A percentile compares a stretch with the other conserved stretches of the same genome.
Evolutionary conservation across 2,888 invertebrate species (phyloP).

Genomic region (Patella ulyssiponensis): DNA sequence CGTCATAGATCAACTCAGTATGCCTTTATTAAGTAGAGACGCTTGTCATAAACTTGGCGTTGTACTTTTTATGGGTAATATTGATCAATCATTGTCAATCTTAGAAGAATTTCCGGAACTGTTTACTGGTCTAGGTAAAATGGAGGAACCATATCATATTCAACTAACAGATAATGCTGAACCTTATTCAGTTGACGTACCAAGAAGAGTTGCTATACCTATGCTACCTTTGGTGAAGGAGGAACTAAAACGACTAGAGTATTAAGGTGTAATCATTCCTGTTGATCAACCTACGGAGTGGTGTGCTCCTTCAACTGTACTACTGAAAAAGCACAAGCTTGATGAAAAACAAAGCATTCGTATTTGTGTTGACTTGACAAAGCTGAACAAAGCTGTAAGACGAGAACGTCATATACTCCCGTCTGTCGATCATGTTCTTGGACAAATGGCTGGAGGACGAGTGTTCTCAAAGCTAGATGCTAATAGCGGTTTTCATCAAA

Average conservation of each 20-base stretch:
- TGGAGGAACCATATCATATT: constrained; percentile 6
- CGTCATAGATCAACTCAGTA: not conserved
- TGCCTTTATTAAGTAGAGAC: constrained; percentile 5
- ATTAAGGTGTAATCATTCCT: not conserved
- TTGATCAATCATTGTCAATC: not conserved
- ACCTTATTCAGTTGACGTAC: constrained; percentile 14
- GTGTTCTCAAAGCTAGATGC: constrained; percentile 24
- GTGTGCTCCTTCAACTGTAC: not conserved
- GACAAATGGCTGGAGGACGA: not conserved
- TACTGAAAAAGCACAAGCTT: not conserved
- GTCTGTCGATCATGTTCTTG: not conserved
- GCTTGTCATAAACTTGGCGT: constrained; percentile 15
- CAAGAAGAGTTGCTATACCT: constrained; percentile 21
- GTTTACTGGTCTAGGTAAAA: constrained; percentile 21
- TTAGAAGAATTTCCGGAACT: constrained; percentile 23
- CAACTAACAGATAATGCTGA: not conserved
- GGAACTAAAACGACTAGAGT: constrained; percentile 3
- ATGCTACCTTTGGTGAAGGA: constrained; percentile 23
- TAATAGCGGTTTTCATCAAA: constrained; percentile 24
- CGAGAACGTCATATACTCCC: not conserved
- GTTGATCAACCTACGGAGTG: not conserved
- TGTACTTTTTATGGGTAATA: not conserved
- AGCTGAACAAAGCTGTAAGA: not conserved
- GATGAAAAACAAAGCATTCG: not conserved
- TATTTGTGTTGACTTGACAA: not conserved